Base-by-base conservation (phyloP, 2,113 vertebrate genomes). In the Daboia siamensis region DNA sequence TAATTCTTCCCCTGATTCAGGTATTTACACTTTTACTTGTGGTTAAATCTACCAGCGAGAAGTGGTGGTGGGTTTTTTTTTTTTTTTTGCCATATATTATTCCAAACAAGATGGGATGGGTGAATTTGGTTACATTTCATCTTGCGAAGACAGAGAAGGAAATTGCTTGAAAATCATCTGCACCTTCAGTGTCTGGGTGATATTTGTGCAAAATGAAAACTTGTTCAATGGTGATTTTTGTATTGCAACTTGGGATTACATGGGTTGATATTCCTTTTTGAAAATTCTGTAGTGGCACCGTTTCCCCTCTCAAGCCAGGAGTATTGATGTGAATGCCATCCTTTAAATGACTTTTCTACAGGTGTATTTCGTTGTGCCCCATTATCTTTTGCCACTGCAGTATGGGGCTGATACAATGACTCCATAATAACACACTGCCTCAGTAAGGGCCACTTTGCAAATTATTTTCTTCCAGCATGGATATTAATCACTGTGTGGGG, bases 241-340 rank as follows among this genome's bases (percentile, higher is more conserved):
- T 91, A 89, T 90, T 84, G 59, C 96, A 95, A 87, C 93, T 94
- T 95, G 93, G 93, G 96, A 95, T 96, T 95, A 93, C 64, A 55
- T 29, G 3, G 93, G 85, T 89, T 95, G 92, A 96, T 93, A 87
- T 93, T 93, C 93, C 91, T 57, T 87, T 96, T 96, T 85, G 33
- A 94, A 96, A 96, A 94, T 93, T 92, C 97, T 89, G 56, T 92
- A 0, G 10, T 51, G 92, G 95, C 48, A 52, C 93, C 95, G 92
- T 96, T 97, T 96, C 95, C 94, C 94, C 96, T 97, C 96, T 96
- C 95, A 95, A 96, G 95, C 93, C 95, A 94, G 93, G 94, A 96
- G 89, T 0, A 0, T 74, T 91, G 90, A 64, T 64, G 86, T 93
- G 95, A 95, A 94, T 26, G n/a, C 46, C 88, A 87, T 88, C 61